Percentiles rank a stretch among this genome's conserved stretches.
phyloP scores from a whole-genome alignment of 92 coral and sea anemone species.

The Palythoa grandis region DNA sequence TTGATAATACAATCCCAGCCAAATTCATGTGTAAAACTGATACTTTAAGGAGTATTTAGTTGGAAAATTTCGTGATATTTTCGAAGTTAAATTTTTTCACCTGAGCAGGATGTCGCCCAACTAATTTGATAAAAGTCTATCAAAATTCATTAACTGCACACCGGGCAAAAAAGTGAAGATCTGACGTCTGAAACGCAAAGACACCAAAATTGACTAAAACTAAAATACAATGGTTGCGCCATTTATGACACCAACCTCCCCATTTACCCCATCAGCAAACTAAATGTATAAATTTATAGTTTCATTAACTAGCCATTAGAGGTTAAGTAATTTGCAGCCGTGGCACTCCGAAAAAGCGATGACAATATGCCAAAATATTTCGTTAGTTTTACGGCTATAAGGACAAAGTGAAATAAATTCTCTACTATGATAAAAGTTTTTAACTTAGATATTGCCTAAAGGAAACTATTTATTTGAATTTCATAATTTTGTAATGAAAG shows the following conservation, averaged over 20 bases:
- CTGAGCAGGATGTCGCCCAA: constrained; percentile 44
- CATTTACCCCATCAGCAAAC: constrained; percentile 21
- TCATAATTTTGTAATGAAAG: constrained; percentile 47
- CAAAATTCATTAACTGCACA: constrained; percentile 48
- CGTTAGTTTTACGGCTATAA: not conserved
- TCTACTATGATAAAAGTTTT: not conserved
- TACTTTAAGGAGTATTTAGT: not conserved
- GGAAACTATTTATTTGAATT: constrained; percentile 54
- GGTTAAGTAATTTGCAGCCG: constrained; percentile 37
- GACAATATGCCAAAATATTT: constrained; percentile 45
- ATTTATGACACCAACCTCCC: constrained; percentile 19
- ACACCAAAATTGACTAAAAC: constrained; percentile 36
- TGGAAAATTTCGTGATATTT: constrained; percentile 7
- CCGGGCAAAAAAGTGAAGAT: constrained; percentile 6
- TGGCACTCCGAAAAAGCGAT: constrained; percentile 43
- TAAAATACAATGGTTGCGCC: constrained; percentile 4
- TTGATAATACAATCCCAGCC: not conserved
- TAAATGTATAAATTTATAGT: constrained; percentile 45
- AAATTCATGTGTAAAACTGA: not conserved
- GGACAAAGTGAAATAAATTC: constrained; percentile 2
- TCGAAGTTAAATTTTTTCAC: constrained; percentile 11
- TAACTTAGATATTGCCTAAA: constrained; percentile 6
- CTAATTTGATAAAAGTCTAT: constrained; percentile 42
- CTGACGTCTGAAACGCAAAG: not conserved
- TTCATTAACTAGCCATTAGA: constrained; percentile 50